Base-by-base conservation (phyloP, 1,140 invertebrate species). In the Zaprionus nigranus region DNA sequence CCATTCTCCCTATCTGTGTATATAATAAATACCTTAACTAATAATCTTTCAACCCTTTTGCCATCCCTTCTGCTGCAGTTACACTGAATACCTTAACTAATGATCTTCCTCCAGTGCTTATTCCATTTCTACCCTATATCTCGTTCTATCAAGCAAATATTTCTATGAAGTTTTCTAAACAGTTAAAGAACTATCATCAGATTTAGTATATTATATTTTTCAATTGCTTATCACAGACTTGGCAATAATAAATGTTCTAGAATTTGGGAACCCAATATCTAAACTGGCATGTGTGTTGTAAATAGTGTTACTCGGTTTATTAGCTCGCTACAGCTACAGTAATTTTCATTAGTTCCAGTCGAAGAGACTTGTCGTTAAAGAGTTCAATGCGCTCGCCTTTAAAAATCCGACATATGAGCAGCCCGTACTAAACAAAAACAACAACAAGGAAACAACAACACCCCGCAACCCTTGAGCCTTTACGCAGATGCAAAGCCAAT, bases 341-440 rank as follows among this genome's bases (percentile, higher is more conserved):
- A 76, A 66, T 81, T 78, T 67, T 30, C 60, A 75, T 75, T 75
- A 75, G 67, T 75, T 75, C 73, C 73, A 75, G 17, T 53, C 59
- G 70, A 73, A 49, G 40, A 46, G 59, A 66, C 56, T 73, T 61
- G 20, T 43, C 60, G 54, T 22, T 17, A 73, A 67, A 77, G 57
- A 73, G 69, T 67, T 73, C 62, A 66, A 30, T 76, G 69, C 36
- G 61, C 68, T 66, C 59, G 36, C 54, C 56, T 30, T 54, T 49
- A 26, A 60, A 75, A 75, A 75, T 75, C 73, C 30, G 69, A 54
- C 59, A 58, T 62, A 62, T 62, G 58, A 68, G 51, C 66, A 17
- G 40, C n/a, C n/a, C 17, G 43, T 49, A 59, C 58, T 53, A 49
- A 62, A 40, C 38, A 59, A 43, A 15, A 38, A 38, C 36, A 46